Evolutionary conservation across 2,797 vertebrate species (phyloP), one percentile per base, ranked within the genome.

Genomic region (Melanotaenia trifasciata): DNA sequence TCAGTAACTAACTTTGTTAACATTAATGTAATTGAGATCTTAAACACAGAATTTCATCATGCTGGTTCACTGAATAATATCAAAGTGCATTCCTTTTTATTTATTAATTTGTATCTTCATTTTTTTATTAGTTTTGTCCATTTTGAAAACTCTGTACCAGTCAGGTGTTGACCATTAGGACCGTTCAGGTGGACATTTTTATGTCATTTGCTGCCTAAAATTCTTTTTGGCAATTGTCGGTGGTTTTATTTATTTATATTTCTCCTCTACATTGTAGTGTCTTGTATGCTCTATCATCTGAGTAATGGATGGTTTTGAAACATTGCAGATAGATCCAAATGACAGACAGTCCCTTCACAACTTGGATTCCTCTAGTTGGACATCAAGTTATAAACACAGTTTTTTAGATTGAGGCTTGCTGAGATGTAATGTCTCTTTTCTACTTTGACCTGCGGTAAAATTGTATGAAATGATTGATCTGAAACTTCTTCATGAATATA

Each of bases 221-320:
- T 70, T 20, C 16, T 53, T 45, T 70, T 65, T 73, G 40, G 47
- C 22, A 26, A 13, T 60, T 36, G 24, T 60, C 67, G 12, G 45
- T 70, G 50, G 24, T 65, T 67, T 20, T 53, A 14, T 57, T 43
- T 62, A 35, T 60, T 43, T 74, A 33, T 45, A 60, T 66, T 36
- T 45, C 38, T 35, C 26, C 14, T 71, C 47, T 38, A 80, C 73
- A 81, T 56, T 70, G 47, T 43, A 54, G 51, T 67, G 50, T 87
- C 71, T 32, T 86, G 54, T 84, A 43, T 32, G 24, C 54, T 70
- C 68, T 67, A 78, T 85, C 78, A 74, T 59, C 58, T 73, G 63
- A 83, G 69, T 59, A 65, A 50, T 64, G 58, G 58, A 26, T 64
- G 71, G 67, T 77, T 78, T 86, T 84, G 50, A 77, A 85, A 87